Evolutionary conservation across 2,888 invertebrate genomes (phyloP).

Genomic region (Sinodicranocentrus sp.): DNA sequence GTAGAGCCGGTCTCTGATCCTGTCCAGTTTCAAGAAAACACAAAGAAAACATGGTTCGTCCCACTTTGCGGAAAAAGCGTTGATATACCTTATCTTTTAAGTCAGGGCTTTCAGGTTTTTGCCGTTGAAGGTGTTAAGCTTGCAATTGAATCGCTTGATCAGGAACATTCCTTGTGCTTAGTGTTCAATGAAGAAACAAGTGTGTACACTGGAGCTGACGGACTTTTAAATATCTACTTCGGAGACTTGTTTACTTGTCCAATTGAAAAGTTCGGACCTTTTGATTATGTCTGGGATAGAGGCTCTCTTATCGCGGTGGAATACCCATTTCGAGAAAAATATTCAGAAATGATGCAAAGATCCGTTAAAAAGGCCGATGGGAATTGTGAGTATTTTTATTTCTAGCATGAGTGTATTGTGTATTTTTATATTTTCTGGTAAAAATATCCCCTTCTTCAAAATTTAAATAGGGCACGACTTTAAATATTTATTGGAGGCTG

Average conservation of each 20-base stretch:
- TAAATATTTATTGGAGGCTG: slow-evolving; percentile 68
- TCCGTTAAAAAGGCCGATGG: slow-evolving; percentile 35
- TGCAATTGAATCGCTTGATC: slow-evolving; percentile 73
- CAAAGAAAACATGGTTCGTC: slow-evolving; percentile 71
- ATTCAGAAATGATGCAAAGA: slow-evolving; percentile 66
- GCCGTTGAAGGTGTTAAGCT: slow-evolving; percentile 76
- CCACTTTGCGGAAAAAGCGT: slow-evolving; percentile 77
- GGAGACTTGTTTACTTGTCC: slow-evolving; percentile 72
- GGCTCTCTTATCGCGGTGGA: slow-evolving; percentile 71
- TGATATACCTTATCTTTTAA: slow-evolving; percentile 75
- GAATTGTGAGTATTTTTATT: slow-evolving; percentile 9
- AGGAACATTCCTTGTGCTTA: slow-evolving; percentile 53
- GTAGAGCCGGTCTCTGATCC: slow-evolving; percentile 20
- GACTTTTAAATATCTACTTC: slow-evolving; percentile 58
- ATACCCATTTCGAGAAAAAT: slow-evolving; percentile 56
- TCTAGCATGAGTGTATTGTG: too few relatives aligned
- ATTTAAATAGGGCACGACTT: slow-evolving; percentile 64
- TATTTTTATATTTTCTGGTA: too few relatives aligned
- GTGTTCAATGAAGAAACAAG: slow-evolving; percentile 49
- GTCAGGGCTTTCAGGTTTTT: slow-evolving; percentile 76
- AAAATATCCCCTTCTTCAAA: too few relatives aligned
- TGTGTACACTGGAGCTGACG: slow-evolving; percentile 54
- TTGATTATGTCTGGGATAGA: slow-evolving; percentile 72
- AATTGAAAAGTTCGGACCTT: slow-evolving; percentile 68
- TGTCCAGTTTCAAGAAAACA: slow-evolving; percentile 54